phyloP scores from a whole-genome alignment of 2,113 vertebrate species.

The Nothocercus nigrocapillus region DNA sequence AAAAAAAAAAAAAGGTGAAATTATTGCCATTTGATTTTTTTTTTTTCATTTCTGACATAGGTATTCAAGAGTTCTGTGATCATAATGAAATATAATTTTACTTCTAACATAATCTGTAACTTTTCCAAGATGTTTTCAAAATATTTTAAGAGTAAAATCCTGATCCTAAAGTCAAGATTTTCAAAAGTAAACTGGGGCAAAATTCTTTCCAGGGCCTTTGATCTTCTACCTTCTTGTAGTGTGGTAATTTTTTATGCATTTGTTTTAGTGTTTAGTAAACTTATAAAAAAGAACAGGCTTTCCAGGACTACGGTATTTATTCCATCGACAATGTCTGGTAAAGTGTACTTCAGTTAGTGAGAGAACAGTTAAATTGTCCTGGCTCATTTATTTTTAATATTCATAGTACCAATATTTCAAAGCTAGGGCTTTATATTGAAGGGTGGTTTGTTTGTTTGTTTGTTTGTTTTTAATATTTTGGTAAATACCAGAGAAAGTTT shows the following conservation, averaged over 20 bases:
- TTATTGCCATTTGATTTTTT: not conserved
- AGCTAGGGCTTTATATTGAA: not conserved
- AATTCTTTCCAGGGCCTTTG: not conserved
- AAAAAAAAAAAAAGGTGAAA: conserved; percentile 9
- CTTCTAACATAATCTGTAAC: not conserved
- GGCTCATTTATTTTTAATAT: not conserved
- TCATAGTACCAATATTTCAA: not conserved
- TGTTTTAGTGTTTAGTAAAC: not conserved
- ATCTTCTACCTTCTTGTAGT: not conserved
- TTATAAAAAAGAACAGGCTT: not conserved
- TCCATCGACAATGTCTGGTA: accelerated
- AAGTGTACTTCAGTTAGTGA: not conserved
- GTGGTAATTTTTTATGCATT: not conserved
- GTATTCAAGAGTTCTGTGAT: not conserved
- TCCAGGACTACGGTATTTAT: not conserved
- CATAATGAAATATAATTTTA: not conserved
- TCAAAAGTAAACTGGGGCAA: not conserved
- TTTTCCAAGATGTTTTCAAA: not conserved
- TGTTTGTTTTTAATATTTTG: not conserved
- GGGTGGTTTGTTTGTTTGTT: too few relatives aligned
- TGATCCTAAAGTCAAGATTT: not conserved
- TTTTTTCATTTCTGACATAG: not conserved
- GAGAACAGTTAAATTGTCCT: not conserved
- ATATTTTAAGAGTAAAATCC: not conserved
- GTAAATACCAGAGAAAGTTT: not conserved